phyloP scores from a whole-genome alignment of 2,888 invertebrate genomes.

The Dexiosoma caninum region DNA sequence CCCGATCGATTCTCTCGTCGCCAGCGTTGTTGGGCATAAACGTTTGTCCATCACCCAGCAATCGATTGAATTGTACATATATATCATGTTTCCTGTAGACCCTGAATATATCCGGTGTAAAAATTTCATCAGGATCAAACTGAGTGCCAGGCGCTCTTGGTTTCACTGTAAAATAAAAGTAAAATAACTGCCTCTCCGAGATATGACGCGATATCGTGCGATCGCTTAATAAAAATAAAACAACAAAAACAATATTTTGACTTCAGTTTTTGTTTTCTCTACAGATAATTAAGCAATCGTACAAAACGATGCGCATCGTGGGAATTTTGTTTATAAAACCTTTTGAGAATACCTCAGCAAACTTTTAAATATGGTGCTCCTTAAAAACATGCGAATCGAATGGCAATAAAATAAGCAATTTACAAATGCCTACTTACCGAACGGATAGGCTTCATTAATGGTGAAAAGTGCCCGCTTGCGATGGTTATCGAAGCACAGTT shows the following conservation, averaged over 20 bases:
- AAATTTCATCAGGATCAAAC: slow-evolving; percentile 65
- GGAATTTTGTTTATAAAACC: too few relatives aligned
- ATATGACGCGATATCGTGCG: too few relatives aligned
- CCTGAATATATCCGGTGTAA: slow-evolving; percentile 65
- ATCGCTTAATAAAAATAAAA: too few relatives aligned
- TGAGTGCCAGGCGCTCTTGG: slow-evolving; percentile 35
- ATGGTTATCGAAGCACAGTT: slow-evolving; percentile 45
- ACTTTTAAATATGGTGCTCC: too few relatives aligned
- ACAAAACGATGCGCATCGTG: too few relatives aligned
- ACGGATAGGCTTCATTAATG: slow-evolving; percentile 51
- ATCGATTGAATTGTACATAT: slow-evolving; percentile 35
- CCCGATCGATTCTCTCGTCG: slow-evolving; percentile 71
- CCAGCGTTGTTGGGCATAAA: slow-evolving; percentile 47
- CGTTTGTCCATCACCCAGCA: slow-evolving; percentile 28
- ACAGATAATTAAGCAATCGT: too few relatives aligned
- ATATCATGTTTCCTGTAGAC: slow-evolving; percentile 66
- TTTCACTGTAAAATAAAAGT: slow-evolving; percentile 21
- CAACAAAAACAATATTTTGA: too few relatives aligned
- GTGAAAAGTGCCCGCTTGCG: slow-evolving; percentile 38
- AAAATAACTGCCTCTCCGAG: too few relatives aligned
- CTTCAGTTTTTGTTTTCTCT: too few relatives aligned
- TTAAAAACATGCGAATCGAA: too few relatives aligned
- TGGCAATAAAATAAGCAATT: background rate
- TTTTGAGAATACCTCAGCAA: too few relatives aligned
- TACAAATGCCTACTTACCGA: slow-evolving; percentile 29